Evolutionary conservation across 1,140 invertebrate genomes (phyloP), one percentile per base, ranked within the genome.

Genomic region (Drosophila trapezifrons): DNA sequence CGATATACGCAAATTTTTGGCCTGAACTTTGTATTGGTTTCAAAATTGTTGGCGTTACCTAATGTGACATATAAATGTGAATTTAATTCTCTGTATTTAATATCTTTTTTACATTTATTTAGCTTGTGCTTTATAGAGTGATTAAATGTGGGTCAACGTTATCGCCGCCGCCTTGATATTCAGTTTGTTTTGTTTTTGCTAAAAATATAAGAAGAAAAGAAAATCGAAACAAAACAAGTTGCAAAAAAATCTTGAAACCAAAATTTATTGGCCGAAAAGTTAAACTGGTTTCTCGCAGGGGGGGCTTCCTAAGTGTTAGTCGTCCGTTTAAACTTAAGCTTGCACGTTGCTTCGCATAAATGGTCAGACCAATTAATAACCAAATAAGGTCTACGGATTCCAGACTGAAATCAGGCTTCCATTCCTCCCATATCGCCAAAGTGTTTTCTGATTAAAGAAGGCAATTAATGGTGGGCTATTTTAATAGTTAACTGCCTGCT

Each of bases 141-240:
- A 46, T 67, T 62, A 49, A 69, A 81, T 81, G 73, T 82, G 69
- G 79, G 79, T 78, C 75, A 78, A 82, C 69, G 40, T 45, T 46
- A 78, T 56, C 52, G 49, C 17, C 13, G 27, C 46, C 37, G 18
- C 38, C 47, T 45, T 59, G 12, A 55, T 27, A 42, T 77, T 80
- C 57, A 42, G 8, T 59, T 74, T 79, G 43, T 46, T 63, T 74
- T 43, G 29, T 40, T 67, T 79, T 43, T 8, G 43, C 32, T 46
- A 32, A 32, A 60, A n/a, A n/a, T n/a, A n/a, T n/a, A n/a, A n/a
- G n/a, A n/a, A n/a, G n/a, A n/a, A n/a, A 59, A 13, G 7, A 17
- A 55, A 72, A 49, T 17, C 55, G 59, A 40, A 35, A 12, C 27
- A 65, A 79, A 79, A 70, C 75, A 37, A 79, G 69, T 75, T 79